Evolutionary conservation across 2,797 vertebrate species (phyloP).

Genomic region (Malurus leucopterus): DNA sequence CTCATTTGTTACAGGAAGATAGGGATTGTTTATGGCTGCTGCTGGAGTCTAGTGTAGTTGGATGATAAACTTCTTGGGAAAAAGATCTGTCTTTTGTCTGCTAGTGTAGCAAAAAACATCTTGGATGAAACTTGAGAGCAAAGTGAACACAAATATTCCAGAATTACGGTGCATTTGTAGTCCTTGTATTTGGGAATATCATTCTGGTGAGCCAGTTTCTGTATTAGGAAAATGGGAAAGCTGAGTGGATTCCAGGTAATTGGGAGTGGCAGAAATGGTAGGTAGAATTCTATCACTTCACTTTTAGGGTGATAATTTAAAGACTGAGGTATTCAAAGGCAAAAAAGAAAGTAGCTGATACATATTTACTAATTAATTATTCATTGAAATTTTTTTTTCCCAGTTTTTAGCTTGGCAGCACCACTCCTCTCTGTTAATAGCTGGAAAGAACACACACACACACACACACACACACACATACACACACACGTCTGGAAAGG

Average conservation of each 20-base stretch:
- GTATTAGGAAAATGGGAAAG: neutral
- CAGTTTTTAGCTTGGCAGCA: slow-evolving; percentile 8
- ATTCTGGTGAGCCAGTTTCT: neutral
- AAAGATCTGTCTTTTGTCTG: neutral
- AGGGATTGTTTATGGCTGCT: neutral
- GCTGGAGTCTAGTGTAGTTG: neutral
- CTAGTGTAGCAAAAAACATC: neutral
- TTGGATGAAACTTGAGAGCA: neutral
- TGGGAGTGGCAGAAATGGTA: neutral
- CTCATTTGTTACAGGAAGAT: neutral
- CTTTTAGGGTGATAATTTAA: neutral
- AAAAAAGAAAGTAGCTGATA: neutral
- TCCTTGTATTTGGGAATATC: neutral
- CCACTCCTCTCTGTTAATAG: neutral
- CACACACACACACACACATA: neutral
- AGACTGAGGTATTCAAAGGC: neutral
- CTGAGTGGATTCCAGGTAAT: fast-evolving
- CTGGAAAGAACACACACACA: neutral
- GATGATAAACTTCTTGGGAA: neutral
- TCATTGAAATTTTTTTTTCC: neutral
- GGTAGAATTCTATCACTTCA: neutral
- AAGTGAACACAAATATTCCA: neutral
- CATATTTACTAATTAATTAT: neutral
- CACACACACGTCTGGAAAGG: neutral
- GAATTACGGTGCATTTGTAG: fast-evolving